phyloP scores from a whole-genome alignment of 2,113 vertebrate species.

The Tretioscincus oriximinensis region DNA sequence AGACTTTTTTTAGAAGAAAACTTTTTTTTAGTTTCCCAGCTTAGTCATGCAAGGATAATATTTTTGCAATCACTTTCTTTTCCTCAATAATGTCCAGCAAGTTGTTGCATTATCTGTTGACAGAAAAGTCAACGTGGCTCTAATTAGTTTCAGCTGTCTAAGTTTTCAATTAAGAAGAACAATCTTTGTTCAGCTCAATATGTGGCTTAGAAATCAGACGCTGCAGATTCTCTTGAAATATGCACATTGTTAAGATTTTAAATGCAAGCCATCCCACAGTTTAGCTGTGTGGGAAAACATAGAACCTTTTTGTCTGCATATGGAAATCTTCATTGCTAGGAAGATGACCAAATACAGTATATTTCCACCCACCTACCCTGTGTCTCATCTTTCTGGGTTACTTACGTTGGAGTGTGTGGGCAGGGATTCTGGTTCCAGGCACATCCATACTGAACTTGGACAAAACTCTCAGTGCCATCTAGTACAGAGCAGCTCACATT shows the following conservation, averaged over 20 bases:
- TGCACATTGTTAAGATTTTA: background rate
- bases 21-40: background rate
- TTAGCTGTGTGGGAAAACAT: background rate
- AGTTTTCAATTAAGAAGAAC: constrained; percentile 34
- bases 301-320: background rate
- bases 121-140: constrained; percentile 59
- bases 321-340: background rate
- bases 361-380: background rate
- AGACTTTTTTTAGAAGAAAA: background rate
- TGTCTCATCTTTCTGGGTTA: constrained; percentile 25
- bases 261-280: background rate
- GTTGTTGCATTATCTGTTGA: constrained; percentile 3
- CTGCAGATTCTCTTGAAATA: background rate
- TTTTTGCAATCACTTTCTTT: constrained; percentile 23
- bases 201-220: background rate
- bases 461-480: constrained; percentile 83
- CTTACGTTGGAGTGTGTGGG: constrained; percentile 74
- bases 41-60: background rate
- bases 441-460: constrained; percentile 85
- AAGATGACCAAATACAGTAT: background rate
- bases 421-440: constrained; percentile 84
- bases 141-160: constrained; percentile 62
- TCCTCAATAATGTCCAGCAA: constrained; percentile 24
- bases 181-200: constrained; percentile 39
- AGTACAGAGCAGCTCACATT: constrained; percentile 91